phyloP scores from a whole-genome alignment of 2,797 vertebrate species.

The Sphenopsis melanotis region DNA sequence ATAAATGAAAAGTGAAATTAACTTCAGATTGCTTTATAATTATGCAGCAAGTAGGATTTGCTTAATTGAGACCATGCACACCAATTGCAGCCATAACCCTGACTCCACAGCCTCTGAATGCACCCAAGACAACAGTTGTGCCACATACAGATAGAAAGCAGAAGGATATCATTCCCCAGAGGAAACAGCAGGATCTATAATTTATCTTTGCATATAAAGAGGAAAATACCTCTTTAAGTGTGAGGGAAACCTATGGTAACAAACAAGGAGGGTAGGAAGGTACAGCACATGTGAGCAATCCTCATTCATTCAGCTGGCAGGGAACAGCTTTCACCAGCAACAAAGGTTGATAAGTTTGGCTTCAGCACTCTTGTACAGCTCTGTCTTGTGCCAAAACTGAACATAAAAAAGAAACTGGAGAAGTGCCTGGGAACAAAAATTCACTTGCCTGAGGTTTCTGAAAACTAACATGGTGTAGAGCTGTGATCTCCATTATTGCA shows the following conservation, averaged over 20 bases:
- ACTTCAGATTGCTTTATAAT: neutral
- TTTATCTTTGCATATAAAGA: neutral
- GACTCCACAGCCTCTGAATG: neutral
- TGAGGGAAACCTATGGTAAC: neutral
- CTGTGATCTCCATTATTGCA: neutral
- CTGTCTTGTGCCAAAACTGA: neutral
- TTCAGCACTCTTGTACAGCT: neutral
- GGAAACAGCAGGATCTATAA: neutral
- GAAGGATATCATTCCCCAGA: neutral
- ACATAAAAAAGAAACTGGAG: neutral
- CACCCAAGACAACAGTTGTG: neutral
- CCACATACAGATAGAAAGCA: neutral
- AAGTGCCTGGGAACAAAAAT: neutral
- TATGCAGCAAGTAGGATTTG: neutral
- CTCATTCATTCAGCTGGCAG: fast-evolving
- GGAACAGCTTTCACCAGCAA: neutral
- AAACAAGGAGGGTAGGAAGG: too few relatives aligned
- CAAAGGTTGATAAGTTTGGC: neutral
- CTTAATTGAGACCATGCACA: neutral
- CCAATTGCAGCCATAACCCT: neutral
- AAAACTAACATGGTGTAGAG: neutral
- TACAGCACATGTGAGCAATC: neutral
- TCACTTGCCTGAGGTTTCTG: neutral
- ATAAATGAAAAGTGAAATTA: neutral
- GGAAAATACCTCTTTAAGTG: neutral